Evolutionary conservation across 2,888 invertebrate species (phyloP).

Genomic region (Halictus quadricinctus): DNA sequence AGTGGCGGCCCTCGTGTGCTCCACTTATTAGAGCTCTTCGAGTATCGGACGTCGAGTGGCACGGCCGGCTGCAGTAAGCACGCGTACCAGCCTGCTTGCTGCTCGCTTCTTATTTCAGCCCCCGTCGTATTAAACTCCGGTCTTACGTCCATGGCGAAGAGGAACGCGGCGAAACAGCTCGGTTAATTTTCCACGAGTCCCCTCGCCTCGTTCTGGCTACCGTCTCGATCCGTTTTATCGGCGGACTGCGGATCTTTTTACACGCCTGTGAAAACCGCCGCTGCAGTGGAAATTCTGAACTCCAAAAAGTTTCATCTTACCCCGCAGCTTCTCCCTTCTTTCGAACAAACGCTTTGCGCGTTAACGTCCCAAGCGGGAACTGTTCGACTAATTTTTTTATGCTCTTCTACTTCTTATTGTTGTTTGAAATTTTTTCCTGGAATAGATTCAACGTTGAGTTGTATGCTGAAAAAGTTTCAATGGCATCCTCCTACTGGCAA

Average conservation of each 20-base stretch:
- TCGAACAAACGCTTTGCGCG: neutral
- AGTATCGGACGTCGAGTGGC: constrained; percentile 34
- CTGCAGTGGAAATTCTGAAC: neutral
- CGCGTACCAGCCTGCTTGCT: constrained; percentile 2
- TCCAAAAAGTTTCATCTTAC: neutral
- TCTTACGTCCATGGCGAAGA: neutral
- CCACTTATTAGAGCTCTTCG: constrained; percentile 52
- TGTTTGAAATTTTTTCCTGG: no score
- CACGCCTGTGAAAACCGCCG: neutral
- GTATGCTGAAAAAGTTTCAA: no score
- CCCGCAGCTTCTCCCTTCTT: neutral
- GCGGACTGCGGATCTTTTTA: neutral
- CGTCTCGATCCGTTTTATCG: neutral
- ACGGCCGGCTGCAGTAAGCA: constrained; percentile 22
- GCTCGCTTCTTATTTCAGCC: neutral
- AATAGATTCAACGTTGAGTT: no score
- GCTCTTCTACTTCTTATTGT: no score
- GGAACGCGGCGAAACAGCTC: neutral
- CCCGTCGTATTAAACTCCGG: neutral
- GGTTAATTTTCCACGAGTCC: neutral
- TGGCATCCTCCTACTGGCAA: no score
- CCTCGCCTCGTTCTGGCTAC: neutral
- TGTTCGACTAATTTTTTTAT: no score
- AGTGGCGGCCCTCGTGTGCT: constrained; percentile 36
- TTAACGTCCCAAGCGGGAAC: no score